Evolutionary conservation across 2,888 invertebrate genomes (phyloP), one percentile per base, ranked within the genome.

Genomic region (Julus scanicus): DNA sequence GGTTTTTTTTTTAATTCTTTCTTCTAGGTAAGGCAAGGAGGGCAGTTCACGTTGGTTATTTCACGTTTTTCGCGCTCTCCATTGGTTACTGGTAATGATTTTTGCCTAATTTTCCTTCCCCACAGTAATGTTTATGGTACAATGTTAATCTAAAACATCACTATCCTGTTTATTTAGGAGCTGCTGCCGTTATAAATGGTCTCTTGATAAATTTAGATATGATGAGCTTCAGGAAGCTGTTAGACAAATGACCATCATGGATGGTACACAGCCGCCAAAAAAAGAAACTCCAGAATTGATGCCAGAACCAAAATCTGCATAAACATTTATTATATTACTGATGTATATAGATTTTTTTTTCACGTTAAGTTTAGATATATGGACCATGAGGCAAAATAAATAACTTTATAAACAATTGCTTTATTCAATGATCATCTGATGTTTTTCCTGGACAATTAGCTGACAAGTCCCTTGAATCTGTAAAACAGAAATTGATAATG

Each of bases 31-130:
- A 88, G 57, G 17, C 88, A 15, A 92, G 93, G 90, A 91, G 93
- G 13, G 94, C 96, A 0, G 94, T 94, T 49, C 94, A 96, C 91
- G 93, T 95, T 89, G 95, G 94, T 0, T 94, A 96, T 90, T 94
- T 94, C 39, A 92, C 94, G 48, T 96, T 95, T 91, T 93, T 94
- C 29, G 92, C 94, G 49, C 93, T 95, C 49, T 95, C 96, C 8
- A 90, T 95, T 89, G 90, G 93, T 0, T 96, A 95, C 91, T 96
- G 96, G 96, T 93, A 87, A 90, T 87, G 57, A 87, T 37, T 49
- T n/a, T n/a, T n/a, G n/a, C n/a, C n/a, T n/a, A n/a, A n/a, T n/a
- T n/a, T n/a, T n/a, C n/a, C n/a, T n/a, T n/a, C n/a, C n/a, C n/a
- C n/a, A n/a, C n/a, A n/a, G n/a, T n/a, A n/a, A n/a, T n/a, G n/a